Evolutionary conservation across 64 coral and sea anemone species (phyloP).

Genomic region (Porites lutea): DNA sequence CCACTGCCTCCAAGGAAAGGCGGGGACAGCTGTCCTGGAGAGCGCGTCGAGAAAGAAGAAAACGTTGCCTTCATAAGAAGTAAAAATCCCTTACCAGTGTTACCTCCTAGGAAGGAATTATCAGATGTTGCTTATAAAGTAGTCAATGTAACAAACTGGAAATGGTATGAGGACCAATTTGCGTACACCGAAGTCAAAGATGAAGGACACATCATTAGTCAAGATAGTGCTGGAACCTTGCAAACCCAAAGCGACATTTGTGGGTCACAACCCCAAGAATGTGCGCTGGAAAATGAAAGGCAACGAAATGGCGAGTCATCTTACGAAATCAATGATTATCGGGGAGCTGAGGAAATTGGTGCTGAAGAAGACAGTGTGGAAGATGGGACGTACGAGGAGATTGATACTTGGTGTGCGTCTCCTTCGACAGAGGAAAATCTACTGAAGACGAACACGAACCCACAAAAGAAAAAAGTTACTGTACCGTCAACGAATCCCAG

Average conservation of each 20-base stretch:
- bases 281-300: too few species aligned
- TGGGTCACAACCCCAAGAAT: too few species aligned
- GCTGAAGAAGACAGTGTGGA: background rate
- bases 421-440: background rate
- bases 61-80: background rate
- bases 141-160: slow-evolving; percentile 19
- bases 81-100: background rate
- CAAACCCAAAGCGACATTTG: too few species aligned
- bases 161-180: background rate
- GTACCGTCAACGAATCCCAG: background rate
- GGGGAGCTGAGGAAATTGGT: background rate
- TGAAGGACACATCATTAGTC: background rate
- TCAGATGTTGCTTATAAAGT: background rate
- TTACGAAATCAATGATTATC: background rate
- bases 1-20: background rate
- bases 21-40: background rate
- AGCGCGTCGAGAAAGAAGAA: background rate
- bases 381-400: background rate
- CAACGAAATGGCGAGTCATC: too few species aligned
- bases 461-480: background rate
- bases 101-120: background rate
- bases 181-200: slow-evolving; percentile 1
- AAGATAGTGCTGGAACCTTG: too few species aligned
- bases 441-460: background rate
- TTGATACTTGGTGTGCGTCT: too few species aligned